phyloP scores from a whole-genome alignment of 2,113 vertebrate genomes.

The Gadus chalcogrammus region DNA sequence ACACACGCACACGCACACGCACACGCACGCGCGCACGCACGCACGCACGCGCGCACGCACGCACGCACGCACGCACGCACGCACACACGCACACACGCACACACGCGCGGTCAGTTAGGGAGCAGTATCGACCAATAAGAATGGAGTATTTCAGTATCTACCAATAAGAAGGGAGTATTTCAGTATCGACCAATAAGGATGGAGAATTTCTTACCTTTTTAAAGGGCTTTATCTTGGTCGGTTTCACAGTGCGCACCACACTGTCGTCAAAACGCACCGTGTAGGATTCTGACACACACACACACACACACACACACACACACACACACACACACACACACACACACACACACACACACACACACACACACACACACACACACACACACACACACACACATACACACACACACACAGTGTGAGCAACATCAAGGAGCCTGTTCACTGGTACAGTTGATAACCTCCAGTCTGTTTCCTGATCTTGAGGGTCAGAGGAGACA shows the following conservation, averaged over 20 bases:
- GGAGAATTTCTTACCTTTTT: slow-evolving; percentile 77
- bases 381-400: too few relatives aligned
- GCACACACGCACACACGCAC: background rate
- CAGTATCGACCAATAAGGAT: slow-evolving; percentile 5
- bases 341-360: slow-evolving; percentile 7
- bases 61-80: too few relatives aligned
- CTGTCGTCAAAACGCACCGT: slow-evolving; percentile 97
- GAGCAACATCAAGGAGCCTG: too few relatives aligned
- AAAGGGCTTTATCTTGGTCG: slow-evolving; percentile 90
- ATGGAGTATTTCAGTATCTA: background rate
- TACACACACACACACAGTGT: too few relatives aligned
- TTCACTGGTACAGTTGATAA: too few relatives aligned
- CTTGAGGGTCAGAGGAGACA: too few relatives aligned
- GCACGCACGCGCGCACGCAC: too few relatives aligned
- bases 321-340: slow-evolving; percentile 24
- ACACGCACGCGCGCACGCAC: background rate
- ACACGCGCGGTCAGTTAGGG: background rate
- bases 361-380: background rate
- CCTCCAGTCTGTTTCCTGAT: too few relatives aligned
- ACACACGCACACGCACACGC: background rate
- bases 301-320: slow-evolving; percentile 2
- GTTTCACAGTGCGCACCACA: slow-evolving; percentile 93
- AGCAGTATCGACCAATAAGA: background rate
- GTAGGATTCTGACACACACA: slow-evolving; percentile 81
- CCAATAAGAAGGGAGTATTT: background rate